phyloP scores from a whole-genome alignment of 2,113 vertebrate species.

The Ahaetulla prasina region DNA sequence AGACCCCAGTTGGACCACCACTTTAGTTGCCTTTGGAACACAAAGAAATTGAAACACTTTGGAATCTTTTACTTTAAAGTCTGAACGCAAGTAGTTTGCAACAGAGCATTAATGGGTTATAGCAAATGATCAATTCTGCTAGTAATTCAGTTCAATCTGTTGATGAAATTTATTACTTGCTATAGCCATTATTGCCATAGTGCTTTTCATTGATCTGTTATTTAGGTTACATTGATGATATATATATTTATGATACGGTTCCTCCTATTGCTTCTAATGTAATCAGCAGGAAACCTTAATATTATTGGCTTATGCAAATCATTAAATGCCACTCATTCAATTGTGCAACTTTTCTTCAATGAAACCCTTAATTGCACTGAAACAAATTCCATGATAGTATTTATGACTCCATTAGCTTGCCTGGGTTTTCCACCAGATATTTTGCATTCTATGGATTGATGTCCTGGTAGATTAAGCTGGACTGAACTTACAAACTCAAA shows the following conservation, averaged over 20 bases:
- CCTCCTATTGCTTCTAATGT: background rate
- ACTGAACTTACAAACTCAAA: background rate
- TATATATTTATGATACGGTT: background rate
- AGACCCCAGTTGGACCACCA: background rate
- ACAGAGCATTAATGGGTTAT: background rate
- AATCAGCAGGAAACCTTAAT: background rate
- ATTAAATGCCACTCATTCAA: background rate
- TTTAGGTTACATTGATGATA: background rate
- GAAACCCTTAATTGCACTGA: background rate
- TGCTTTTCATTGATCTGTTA: background rate
- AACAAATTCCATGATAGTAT: background rate
- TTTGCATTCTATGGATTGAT: background rate
- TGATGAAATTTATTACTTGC: background rate
- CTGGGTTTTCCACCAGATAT: background rate
- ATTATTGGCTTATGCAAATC: background rate
- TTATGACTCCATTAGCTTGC: background rate
- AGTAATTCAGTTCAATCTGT: background rate
- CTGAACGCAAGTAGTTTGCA: background rate
- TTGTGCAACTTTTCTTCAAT: background rate
- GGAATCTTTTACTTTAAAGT: background rate
- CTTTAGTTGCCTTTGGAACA: background rate
- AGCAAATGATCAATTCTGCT: background rate
- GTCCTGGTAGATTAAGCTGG: background rate
- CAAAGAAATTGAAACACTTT: background rate
- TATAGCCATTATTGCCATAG: background rate